A percentile compares a stretch with the other conserved stretches of the same genome.
phyloP scores from a whole-genome alignment of 2,888 invertebrate genomes.

The Cephonodes hylas region DNA sequence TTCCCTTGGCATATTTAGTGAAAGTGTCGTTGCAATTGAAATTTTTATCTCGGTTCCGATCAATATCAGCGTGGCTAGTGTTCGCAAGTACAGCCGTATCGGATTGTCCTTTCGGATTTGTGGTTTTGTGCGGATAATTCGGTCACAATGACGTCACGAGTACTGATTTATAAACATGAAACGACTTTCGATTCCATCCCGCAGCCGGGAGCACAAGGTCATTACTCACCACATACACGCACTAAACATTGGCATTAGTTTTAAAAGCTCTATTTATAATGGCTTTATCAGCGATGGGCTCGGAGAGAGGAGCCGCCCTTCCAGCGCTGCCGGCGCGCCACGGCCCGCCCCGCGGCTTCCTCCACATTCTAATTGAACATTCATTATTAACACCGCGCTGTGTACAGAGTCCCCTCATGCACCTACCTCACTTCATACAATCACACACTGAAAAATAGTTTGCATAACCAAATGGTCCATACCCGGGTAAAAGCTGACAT shows the following conservation, averaged over 20 bases:
- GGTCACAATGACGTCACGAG: slow-evolving; percentile 73
- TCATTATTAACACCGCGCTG: background rate
- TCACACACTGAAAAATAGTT: no score
- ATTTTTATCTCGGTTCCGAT: slow-evolving; percentile 15
- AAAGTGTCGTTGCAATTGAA: slow-evolving; percentile 16
- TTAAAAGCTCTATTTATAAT: slow-evolving; percentile 67
- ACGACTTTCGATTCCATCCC: slow-evolving; percentile 66
- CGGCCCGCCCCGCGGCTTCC: slow-evolving; percentile 25
- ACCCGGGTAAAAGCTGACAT: background rate
- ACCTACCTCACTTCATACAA: background rate
- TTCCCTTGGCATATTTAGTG: slow-evolving; percentile 21
- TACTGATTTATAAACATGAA: slow-evolving; percentile 75
- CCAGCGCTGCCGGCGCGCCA: slow-evolving; percentile 32
- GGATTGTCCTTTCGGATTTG: slow-evolving; percentile 38
- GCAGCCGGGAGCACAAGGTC: slow-evolving; percentile 71
- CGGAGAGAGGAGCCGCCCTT: slow-evolving; percentile 65
- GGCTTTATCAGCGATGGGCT: slow-evolving; percentile 47
- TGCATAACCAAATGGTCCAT: no score
- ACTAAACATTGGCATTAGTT: slow-evolving; percentile 69
- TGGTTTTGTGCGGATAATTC: slow-evolving; percentile 56
- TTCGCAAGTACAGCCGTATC: slow-evolving; percentile 15
- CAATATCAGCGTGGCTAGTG: slow-evolving; percentile 17
- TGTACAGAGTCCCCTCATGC: background rate
- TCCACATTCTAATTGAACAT: slow-evolving; percentile 1
- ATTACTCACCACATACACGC: slow-evolving; percentile 57